Evolutionary conservation across 2,888 invertebrate genomes (phyloP).

Genomic region (Monopis laevigella): DNA sequence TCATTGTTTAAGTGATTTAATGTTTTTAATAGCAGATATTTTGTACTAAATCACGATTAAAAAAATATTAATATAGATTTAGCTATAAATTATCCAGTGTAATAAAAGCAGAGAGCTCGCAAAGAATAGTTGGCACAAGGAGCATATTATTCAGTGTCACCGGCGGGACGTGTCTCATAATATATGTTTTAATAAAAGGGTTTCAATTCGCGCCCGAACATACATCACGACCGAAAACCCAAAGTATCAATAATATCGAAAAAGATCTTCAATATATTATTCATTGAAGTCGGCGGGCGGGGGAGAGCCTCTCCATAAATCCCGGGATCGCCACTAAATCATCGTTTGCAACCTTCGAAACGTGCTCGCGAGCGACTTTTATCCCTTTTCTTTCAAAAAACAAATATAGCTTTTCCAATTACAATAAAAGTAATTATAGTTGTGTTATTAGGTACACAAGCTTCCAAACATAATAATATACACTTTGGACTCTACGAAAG

Average conservation of each 20-base stretch:
- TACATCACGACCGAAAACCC: slow-evolving; percentile 50
- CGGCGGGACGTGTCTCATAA: slow-evolving; percentile 52
- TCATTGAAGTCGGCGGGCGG: slow-evolving; percentile 53
- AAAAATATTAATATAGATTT: slow-evolving; percentile 21
- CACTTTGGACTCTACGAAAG: too few species aligned
- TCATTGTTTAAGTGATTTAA: too few species aligned
- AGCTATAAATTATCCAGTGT: slow-evolving; percentile 49
- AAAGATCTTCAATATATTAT: slow-evolving; percentile 62
- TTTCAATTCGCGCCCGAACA: slow-evolving; percentile 57
- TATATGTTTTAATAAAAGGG: slow-evolving; percentile 68
- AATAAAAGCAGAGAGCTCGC: slow-evolving; percentile 50
- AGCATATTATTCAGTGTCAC: slow-evolving; percentile 64
- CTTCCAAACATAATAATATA: too few species aligned
- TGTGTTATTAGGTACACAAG: too few species aligned
- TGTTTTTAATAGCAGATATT: too few species aligned
- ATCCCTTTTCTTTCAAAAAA: slow-evolving; percentile 37
- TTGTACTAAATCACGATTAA: too few species aligned
- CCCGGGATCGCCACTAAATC: slow-evolving; percentile 54
- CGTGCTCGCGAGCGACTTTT: slow-evolving; percentile 34
- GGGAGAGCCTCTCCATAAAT: slow-evolving; percentile 47
- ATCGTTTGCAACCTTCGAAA: slow-evolving; percentile 35
- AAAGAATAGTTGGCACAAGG: slow-evolving; percentile 38
- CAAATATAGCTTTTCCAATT: slow-evolving; percentile 21
- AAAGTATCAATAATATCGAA: slow-evolving; percentile 59
- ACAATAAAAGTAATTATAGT: too few species aligned